phyloP scores from a whole-genome alignment of 2,888 invertebrate species.

The Eubasilissa splendida region DNA sequence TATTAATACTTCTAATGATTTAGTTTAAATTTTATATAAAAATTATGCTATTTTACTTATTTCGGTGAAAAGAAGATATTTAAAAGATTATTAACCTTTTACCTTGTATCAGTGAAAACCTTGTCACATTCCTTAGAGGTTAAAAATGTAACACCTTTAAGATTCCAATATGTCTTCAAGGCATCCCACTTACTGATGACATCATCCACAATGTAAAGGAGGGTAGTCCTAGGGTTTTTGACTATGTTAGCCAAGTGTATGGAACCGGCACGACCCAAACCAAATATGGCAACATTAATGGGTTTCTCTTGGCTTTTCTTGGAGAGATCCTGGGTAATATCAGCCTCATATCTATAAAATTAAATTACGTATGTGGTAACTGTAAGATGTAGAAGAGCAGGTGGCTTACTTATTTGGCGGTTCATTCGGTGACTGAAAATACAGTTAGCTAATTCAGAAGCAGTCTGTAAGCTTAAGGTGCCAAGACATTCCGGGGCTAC shows the following conservation, averaged over 20 bases:
- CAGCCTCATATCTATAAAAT: constrained; percentile 64
- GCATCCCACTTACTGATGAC: constrained; percentile 66
- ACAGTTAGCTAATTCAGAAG: too few species aligned
- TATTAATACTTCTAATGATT: not conserved
- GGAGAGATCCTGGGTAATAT: constrained; percentile 63
- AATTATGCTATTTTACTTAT: not conserved
- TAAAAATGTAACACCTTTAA: constrained; percentile 68
- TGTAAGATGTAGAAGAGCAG: not conserved
- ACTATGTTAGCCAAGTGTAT: constrained; percentile 73
- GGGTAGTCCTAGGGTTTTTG: constrained; percentile 67
- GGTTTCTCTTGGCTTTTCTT: constrained; percentile 61
- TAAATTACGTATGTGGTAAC: not conserved
- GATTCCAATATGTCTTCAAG: constrained; percentile 70
- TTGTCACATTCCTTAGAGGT: constrained; percentile 68
- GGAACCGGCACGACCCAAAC: constrained; percentile 75
- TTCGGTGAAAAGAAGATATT: too few species aligned
- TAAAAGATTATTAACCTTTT: constrained; percentile 59
- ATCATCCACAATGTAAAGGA: constrained; percentile 75
- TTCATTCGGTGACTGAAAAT: not conserved
- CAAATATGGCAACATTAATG: constrained; percentile 72
- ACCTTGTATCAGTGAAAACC: constrained; percentile 73
- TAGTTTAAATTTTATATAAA: not conserved
- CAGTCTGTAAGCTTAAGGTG: too few species aligned
- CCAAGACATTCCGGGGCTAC: too few species aligned
- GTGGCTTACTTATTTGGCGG: not conserved